Conservation (phyloP, 2,888 invertebrate species). For the Apodemia hepburni region DNA sequence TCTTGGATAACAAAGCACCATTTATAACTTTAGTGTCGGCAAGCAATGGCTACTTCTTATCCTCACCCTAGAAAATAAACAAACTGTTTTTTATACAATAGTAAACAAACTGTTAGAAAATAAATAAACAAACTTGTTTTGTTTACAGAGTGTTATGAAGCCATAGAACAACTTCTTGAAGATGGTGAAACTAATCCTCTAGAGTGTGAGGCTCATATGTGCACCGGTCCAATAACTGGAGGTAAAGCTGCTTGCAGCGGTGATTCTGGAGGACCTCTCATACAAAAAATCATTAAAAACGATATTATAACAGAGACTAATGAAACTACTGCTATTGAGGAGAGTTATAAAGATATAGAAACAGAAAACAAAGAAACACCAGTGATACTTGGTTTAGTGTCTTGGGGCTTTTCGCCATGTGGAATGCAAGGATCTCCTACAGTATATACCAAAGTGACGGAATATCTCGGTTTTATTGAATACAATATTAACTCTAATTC, state of each 20-base stretch:
- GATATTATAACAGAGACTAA: constrained; percentile 24
- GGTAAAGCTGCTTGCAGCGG: constrained; percentile 76
- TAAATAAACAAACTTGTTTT: no score
- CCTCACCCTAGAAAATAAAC: no score
- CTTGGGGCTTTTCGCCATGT: constrained; percentile 78
- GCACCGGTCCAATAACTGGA: constrained; percentile 73
- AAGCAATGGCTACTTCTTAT: no score
- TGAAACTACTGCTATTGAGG: constrained; percentile 30
- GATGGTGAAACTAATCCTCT: constrained; percentile 58
- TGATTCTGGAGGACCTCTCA: constrained; percentile 79
- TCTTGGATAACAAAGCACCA: no score
- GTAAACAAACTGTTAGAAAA: no score
- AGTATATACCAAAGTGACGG: constrained; percentile 73
- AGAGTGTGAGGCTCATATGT: constrained; percentile 64
- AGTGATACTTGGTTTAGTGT: constrained; percentile 73
- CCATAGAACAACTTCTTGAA: constrained; percentile 53
- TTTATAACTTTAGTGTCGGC: no score
- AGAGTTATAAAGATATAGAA: constrained; percentile 17
- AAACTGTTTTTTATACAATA: no score
- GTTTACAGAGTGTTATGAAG: constrained; percentile 57
- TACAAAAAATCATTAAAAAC: constrained; percentile 40
- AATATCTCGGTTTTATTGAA: constrained; percentile 68
- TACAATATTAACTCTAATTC: constrained; percentile 38
- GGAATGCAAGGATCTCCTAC: constrained; percentile 72
- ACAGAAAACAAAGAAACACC: constrained; percentile 35